Base-by-base conservation (phyloP, 2,888 invertebrate genomes). In the Drosophila suboccidentalis region DNA sequence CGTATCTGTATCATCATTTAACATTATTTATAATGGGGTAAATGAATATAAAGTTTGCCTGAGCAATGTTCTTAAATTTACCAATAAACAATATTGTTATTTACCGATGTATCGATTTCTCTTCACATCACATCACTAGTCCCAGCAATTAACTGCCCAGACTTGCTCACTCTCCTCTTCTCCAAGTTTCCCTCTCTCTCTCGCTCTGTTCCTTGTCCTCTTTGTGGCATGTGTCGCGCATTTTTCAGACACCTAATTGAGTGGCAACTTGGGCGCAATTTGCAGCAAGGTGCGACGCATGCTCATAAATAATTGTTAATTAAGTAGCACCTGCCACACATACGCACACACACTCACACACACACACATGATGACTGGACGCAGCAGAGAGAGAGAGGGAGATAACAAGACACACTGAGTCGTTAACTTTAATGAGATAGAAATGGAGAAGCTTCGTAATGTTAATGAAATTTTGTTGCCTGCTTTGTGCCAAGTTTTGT, bases 391-490 rank as follows among this genome's bases (percentile, higher is more conserved):
- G 22, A 8, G 22, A 36, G 13, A 11, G 19, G 5, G 11, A 36
- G 13, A 34, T 10, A 11, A n/a, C 2, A 11, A 57, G 15, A 36
- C 4, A 54, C 36, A 54, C 13, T 22, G 22, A 22, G 71, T 75
- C 84, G 89, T 89, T 78, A 75, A 74, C 79, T 75, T 74, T 89
- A 86, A 86, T 89, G 87, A 89, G 85, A 76, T 64, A 43, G 58
- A 58, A 49, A 4, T 15, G 6, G n/a, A n/a, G 36, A n/a, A 38
- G n/a, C 15, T 26, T 86, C 77, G 79, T 77, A 89, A 86, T 87
- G 88, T 76, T 86, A 89, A 89, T 84, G 82, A 84, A 89, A 86
- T 89, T 89, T 86, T 89, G 87, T 78, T 87, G 73, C 61, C 29
- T 59, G 75, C 29, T 29, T 29, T 29, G 29, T 29, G 29, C 29